Evolutionary conservation across 2,888 invertebrate genomes (phyloP).

Genomic region (Calliphora vomitoria): DNA sequence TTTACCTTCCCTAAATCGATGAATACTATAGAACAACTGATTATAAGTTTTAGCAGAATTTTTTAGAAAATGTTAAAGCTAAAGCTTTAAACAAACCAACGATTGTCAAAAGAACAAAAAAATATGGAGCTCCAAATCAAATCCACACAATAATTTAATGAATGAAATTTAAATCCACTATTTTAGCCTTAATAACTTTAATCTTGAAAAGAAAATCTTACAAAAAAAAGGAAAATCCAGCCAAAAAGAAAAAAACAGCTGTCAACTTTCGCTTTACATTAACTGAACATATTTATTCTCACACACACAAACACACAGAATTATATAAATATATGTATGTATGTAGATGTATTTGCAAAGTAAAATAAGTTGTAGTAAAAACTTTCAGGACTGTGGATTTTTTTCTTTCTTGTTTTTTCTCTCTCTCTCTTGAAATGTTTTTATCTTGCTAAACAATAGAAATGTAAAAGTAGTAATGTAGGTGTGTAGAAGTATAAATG

Average conservation of each 20-base stretch:
- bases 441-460: constrained; percentile 50
- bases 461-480: constrained; percentile 7
- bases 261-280: constrained; percentile 70
- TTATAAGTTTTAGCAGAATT: no score
- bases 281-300: constrained; percentile 54
- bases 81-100: not conserved
- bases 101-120: not conserved
- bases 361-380: constrained; percentile 8
- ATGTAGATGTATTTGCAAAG: not conserved
- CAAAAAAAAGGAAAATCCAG: constrained; percentile 8
- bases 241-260: constrained; percentile 55
- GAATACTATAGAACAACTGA: no score
- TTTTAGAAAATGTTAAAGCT: no score
- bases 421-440: constrained; percentile 15
- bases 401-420: not conserved
- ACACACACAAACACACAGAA: not conserved
- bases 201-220: constrained; percentile 14
- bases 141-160: not conserved
- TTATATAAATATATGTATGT: not conserved
- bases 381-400: not conserved
- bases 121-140: not conserved
- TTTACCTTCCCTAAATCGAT: no score
- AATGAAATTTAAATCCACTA: constrained; percentile 21
- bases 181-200: constrained; percentile 39
- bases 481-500: not conserved